Evolutionary conservation across 2,113 vertebrate genomes (phyloP), one percentile per base, ranked within the genome.

Genomic region (Heterocephalus glaber): DNA sequence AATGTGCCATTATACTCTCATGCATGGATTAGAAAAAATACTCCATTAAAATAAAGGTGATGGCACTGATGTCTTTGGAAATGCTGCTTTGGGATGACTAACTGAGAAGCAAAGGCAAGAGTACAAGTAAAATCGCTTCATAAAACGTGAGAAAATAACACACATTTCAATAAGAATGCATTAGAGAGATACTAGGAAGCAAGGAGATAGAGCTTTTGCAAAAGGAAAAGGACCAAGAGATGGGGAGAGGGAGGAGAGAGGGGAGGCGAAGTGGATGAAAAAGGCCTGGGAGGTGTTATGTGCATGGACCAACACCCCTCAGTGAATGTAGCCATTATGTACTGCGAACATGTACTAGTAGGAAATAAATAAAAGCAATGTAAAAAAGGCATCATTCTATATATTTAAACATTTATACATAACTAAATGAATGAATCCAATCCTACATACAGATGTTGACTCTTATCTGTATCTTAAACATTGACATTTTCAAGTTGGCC

Each of bases 401-500:
- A 17, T 19, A 9, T 63, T 33, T 91, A 56, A 72, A 94, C 28
- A 60, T 87, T 90, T 77, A 81, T 63, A 16, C 90, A 26, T 89
- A 72, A 89, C 17, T 38, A 80, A 74, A 38, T 72, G 66, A 74
- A 47, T 41, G 38, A 80, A 58, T 60, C 58, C 24, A 52, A 9
- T 87, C 12, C 33, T 52, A 19, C 58, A 77, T 16, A 41, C 24
- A 70, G n/a, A 92, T 9, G 41, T 63, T 17, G 26, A 60, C 20
- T 85, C 24, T 89, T 80, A 83, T 24, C 41, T 92, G 52, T 47
- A 77, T 41, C 26, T 16, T 58, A 82, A 89, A 65, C 38, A 74
- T 65, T 92, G 89, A 47, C 22, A 72, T 86, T 95, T 97, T 93
- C 19, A 86, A 72, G 20, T 86, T 93, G 72, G n/a, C 61, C 38